Conservation (phyloP, 2,888 invertebrate species). For the Nomada flava region DNA sequence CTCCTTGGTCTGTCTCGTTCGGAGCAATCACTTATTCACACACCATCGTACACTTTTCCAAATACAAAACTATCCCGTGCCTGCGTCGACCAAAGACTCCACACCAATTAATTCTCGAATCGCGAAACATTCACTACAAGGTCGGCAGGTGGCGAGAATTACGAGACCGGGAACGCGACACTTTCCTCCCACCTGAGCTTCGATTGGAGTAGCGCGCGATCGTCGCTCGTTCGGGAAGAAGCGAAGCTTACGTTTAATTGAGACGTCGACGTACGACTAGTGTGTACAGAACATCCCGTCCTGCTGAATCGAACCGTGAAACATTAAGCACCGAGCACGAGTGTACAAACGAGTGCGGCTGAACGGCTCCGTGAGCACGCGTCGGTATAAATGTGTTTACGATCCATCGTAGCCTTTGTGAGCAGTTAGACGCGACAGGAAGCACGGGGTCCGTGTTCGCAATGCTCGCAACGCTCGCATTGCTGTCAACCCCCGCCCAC, state of each 20-base stretch:
- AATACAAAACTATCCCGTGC: too few species aligned
- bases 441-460: conserved; percentile 31
- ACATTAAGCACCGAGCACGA: conserved; percentile 22
- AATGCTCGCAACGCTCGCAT: conserved; percentile 15
- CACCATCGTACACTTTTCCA: too few species aligned
- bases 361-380: conserved; percentile 32
- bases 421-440: conserved; percentile 49
- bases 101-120: background rate
- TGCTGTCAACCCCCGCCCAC: conserved; percentile 9
- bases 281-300: conserved; percentile 40
- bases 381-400: conserved; percentile 37
- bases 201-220: background rate
- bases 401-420: conserved; percentile 45
- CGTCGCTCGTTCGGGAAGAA: background rate
- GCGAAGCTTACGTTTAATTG: conserved; percentile 46
- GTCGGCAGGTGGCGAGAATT: background rate
- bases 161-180: background rate
- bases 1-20: too few species aligned
- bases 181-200: background rate
- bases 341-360: conserved; percentile 24
- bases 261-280: conserved; percentile 56
- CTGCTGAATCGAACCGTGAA: conserved; percentile 57
- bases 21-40: background rate
- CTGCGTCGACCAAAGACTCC: too few species aligned
- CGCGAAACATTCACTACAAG: background rate